phyloP scores from a whole-genome alignment of 1,140 invertebrate genomes.

The Psix sp. region DNA sequence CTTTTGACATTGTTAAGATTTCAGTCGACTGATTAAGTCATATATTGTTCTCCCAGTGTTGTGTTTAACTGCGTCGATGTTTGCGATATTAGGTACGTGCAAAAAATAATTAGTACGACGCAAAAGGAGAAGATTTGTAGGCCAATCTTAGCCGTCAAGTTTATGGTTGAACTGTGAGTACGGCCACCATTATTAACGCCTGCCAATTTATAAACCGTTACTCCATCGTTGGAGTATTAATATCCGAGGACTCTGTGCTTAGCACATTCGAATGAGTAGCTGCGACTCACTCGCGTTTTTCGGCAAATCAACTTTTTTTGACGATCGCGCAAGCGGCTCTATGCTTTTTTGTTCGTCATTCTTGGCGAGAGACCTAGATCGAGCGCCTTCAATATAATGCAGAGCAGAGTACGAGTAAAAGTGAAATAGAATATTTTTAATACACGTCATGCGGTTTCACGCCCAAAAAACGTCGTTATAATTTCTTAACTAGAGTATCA shows the following conservation, averaged over 20 bases:
- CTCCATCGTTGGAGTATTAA: constrained; percentile 47
- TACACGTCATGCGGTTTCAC: constrained; percentile 29
- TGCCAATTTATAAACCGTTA: constrained; percentile 59
- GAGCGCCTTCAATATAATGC: constrained; percentile 35
- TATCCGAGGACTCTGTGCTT: constrained; percentile 21
- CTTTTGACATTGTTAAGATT: too few species aligned
- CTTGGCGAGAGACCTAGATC: constrained; percentile 39
- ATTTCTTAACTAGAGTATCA: constrained; percentile 46
- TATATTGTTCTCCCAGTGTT: too few species aligned
- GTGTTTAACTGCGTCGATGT: background rate
- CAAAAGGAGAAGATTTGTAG: constrained; percentile 42
- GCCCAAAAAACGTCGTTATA: constrained; percentile 26
- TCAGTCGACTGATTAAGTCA: too few species aligned
- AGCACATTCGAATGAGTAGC: constrained; percentile 4
- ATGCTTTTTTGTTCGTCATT: constrained; percentile 3
- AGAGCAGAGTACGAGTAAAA: constrained; percentile 44
- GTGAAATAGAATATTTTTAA: constrained; percentile 40
- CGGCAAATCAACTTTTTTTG: constrained; percentile 42
- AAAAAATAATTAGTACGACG: constrained; percentile 49
- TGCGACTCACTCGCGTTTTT: constrained; percentile 31
- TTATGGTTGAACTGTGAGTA: constrained; percentile 41
- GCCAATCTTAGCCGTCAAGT: constrained; percentile 53
- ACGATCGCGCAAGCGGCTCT: constrained; percentile 10
- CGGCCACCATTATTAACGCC: constrained; percentile 52
- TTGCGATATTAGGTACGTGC: background rate